These are phyloP conservation scores for Catocala nupta DNA, from an alignment of 2,888 invertebrate species.

Conservation along the genomic window DNA sequence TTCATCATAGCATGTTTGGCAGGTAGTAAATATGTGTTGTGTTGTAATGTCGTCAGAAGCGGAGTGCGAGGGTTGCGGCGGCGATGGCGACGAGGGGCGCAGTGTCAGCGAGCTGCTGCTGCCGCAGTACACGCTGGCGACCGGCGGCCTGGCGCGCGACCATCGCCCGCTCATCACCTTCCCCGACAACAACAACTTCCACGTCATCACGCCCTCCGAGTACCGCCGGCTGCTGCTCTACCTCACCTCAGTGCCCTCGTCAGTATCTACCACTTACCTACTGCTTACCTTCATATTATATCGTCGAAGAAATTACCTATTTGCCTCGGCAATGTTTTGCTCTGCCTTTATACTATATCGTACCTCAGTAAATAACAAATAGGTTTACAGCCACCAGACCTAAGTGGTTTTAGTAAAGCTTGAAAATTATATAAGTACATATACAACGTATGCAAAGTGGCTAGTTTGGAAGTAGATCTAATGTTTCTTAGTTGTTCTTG, in stretches of 20 bases:
- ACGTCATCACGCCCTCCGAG: conserved; percentile 93
- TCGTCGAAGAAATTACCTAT: no score
- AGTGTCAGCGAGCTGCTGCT: conserved; percentile 95
- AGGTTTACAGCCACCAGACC: no score
- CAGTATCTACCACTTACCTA: conserved; percentile 77
- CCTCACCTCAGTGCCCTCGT: conserved; percentile 98
- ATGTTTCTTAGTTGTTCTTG: no score
- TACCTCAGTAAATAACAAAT: no score
- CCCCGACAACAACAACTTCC: conserved; percentile 96
- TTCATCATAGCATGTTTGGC: neutral
- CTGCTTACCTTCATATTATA: neutral
- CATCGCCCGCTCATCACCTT: conserved; percentile 98
- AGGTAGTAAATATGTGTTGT: neutral
- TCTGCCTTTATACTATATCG: no score
- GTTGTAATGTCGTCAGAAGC: conserved; percentile 73
- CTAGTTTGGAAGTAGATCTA: no score
- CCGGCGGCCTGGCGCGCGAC: conserved; percentile 97
- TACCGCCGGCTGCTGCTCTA: conserved; percentile 97
- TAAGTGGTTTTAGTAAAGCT: no score
- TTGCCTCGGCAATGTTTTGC: no score
- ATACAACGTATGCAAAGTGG: no score
- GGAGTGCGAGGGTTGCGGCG: conserved; percentile 84
- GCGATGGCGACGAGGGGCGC: conserved; percentile 89
- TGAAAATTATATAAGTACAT: no score
- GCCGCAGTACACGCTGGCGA: conserved; percentile 95